These are phyloP conservation scores for Berghia stephanieae DNA, from an alignment of 1,140 invertebrate species.

Conservation along the genomic window DNA sequence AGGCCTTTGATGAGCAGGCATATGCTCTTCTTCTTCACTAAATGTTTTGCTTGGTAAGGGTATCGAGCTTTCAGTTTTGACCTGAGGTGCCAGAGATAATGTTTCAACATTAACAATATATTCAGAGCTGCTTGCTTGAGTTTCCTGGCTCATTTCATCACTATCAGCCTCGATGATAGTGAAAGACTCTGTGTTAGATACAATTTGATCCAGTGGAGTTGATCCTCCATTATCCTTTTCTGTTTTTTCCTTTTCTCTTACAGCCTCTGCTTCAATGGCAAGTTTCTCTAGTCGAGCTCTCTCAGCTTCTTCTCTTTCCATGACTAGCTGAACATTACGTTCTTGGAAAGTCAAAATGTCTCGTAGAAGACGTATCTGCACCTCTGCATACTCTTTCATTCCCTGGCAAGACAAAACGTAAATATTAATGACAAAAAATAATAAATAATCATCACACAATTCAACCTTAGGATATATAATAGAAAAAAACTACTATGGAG, in stretches of 20 bases:
- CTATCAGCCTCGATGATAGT: not conserved
- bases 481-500: too few relatives aligned
- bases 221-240: too few relatives aligned
- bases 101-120: too few relatives aligned
- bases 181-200: not conserved
- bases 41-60: too few relatives aligned
- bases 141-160: slow-evolving; percentile 3
- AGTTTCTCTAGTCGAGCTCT: slow-evolving; percentile 36
- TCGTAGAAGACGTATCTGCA: slow-evolving; percentile 59
- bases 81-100: too few relatives aligned
- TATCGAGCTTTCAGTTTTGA: too few relatives aligned
- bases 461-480: too few relatives aligned
- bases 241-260: not conserved
- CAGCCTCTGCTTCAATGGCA: slow-evolving; percentile 39
- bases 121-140: too few relatives aligned
- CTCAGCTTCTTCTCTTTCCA: slow-evolving; percentile 51
- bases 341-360: slow-evolving; percentile 57
- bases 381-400: slow-evolving; percentile 66
- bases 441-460: not conserved
- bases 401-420: slow-evolving; percentile 46
- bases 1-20: slow-evolving; percentile 29
- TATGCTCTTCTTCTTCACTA: too few relatives aligned
- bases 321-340: slow-evolving; percentile 51
- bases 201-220: too few relatives aligned
- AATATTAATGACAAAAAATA: not conserved